Base-by-base conservation (phyloP, 2,113 vertebrate genomes). In the Orthochromis malagaraziensis region DNA sequence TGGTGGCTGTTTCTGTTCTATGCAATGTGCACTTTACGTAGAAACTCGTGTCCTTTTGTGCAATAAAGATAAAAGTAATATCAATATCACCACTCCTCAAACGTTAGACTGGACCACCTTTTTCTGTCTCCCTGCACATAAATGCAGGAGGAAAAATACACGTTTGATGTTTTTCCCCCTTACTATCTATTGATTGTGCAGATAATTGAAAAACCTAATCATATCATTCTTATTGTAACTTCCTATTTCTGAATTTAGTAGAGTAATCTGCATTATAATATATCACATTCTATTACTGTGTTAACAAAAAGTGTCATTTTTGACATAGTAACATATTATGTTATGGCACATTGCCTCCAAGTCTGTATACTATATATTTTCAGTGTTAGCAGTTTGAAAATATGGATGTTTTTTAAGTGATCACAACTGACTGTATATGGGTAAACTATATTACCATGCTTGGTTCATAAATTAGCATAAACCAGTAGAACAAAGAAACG, bases 151-250 rank as follows among this genome's bases (percentile, higher is more conserved):
- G 65, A 9, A 40, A 70, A 70, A 40, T 4, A 6, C 0, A 42
- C 2, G 2, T 0, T 24, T 24, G 65, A 14, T 70, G n/a, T 14
- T 70, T 16, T 9, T 0, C 2, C 11, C 35, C 10, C 19, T 68
- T 68, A 1, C 11, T 21, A 21, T 68, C 7, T 40, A 38, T 14
- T 68, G 2, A 21, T 40, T 21, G 19, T 38, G 63, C 33, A 3
- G 19, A 68, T 68, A 68, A 68, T 13, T 21, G 19, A 38, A 38
- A 38, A 21, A 21, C 11, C 11, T 68, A 40, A 21, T n/a, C 11
- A 21, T 33, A 14, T 21, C 10, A 40, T 21, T 68, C 4, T 5
- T 40, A 68, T 0, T 68, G 11, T 68, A 68, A 17, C 8, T 60
- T 31, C 57, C 3, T 38, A 21, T 68, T 68, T 40, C 33, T 68